Percentiles rank a stretch among this genome's conserved stretches.
Evolutionary conservation across 2,113 vertebrate genomes (phyloP).

Genomic region (Alethe castanea): DNA sequence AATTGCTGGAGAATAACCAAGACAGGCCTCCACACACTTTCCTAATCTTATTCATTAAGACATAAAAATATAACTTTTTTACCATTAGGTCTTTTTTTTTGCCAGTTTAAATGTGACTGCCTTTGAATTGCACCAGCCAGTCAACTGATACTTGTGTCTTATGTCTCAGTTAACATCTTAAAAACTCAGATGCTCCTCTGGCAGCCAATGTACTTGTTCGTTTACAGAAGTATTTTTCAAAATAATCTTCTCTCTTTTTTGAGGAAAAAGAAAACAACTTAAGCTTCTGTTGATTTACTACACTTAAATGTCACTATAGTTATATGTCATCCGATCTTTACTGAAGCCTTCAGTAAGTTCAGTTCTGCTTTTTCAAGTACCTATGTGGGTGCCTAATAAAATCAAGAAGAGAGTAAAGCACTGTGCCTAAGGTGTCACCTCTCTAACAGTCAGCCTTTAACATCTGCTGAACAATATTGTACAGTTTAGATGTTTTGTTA

Average conservation of each 20-base stretch:
- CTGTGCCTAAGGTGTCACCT: neutral
- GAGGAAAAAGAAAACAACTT: neutral
- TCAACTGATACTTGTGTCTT: neutral
- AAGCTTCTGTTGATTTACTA: neutral
- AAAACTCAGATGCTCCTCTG: neutral
- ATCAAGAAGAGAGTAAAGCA: neutral
- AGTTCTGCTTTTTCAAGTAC: neutral
- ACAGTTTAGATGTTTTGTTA: neutral
- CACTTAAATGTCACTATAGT: neutral
- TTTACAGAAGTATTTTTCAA: neutral
- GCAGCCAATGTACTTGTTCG: rapidly evolving
- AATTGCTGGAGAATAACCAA: neutral
- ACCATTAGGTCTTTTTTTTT: neutral
- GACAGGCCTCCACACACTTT: neutral
- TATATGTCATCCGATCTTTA: neutral
- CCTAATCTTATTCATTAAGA: neutral
- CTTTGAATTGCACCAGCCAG: neutral
- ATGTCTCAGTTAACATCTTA: neutral
- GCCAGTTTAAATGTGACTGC: neutral
- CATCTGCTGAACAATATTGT: neutral
- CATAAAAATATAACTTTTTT: neutral
- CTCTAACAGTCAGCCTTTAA: neutral
- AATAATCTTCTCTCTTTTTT: neutral
- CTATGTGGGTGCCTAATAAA: neutral
- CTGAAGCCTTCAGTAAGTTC: neutral